Percentiles rank a stretch among this genome's conserved stretches.
Evolutionary conservation across 2,113 vertebrate species (phyloP).

Genomic region (Notiomystis cincta): DNA sequence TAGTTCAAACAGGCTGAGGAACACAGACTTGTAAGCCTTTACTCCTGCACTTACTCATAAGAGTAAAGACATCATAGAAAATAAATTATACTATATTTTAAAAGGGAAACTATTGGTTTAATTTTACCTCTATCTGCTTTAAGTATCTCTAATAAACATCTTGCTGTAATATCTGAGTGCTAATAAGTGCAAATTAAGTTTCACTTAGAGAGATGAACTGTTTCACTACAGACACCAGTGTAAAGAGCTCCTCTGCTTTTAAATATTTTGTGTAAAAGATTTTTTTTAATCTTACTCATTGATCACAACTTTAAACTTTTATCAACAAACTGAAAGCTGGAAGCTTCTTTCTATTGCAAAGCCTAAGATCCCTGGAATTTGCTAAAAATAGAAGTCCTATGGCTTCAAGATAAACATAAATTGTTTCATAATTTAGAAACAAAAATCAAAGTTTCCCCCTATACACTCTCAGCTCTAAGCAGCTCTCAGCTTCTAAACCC

Average conservation of each 20-base stretch:
- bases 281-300: background rate
- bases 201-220: background rate
- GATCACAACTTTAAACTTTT: background rate
- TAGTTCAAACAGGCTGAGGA: background rate
- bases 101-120: background rate
- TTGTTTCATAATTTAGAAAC: background rate
- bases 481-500: background rate
- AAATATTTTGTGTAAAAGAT: background rate
- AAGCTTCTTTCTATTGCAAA: background rate
- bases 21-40: background rate
- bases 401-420: background rate
- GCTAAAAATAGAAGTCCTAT: background rate
- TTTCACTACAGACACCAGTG: background rate
- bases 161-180: background rate
- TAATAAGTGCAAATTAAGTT: background rate
- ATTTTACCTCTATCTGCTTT: background rate
- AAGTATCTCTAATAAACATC: background rate
- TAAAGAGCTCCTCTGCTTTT: background rate
- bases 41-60: background rate
- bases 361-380: background rate
- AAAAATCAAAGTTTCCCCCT: background rate
- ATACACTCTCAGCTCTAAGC: background rate
- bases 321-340: background rate
- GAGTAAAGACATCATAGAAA: background rate
- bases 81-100: background rate